Percentiles rank a stretch among this genome's conserved stretches.
phyloP scores from a whole-genome alignment of 1,140 invertebrate genomes.

The Apis laboriosa region DNA sequence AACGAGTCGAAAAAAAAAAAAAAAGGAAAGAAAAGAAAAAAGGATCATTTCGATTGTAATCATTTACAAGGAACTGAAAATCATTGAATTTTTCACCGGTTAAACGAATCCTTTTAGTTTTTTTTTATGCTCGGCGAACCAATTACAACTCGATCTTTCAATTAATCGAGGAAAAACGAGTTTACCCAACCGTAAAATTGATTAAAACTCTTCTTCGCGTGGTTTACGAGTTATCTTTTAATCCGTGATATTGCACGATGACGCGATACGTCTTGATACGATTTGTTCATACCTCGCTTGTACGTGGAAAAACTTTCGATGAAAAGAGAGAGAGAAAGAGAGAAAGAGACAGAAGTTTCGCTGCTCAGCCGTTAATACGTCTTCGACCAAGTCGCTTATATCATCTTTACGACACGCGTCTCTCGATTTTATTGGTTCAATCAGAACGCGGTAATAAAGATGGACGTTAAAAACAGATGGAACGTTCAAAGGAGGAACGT shows the following conservation, averaged over 20 bases:
- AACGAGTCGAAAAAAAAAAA: too few relatives aligned
- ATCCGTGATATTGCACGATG: neutral
- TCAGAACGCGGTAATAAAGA: conserved; percentile 13
- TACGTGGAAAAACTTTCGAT: neutral
- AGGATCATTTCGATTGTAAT: too few relatives aligned
- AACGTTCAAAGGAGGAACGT: neutral
- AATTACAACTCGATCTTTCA: neutral
- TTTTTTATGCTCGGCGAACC: too few relatives aligned
- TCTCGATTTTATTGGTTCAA: conserved; percentile 34
- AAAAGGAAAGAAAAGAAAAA: too few relatives aligned
- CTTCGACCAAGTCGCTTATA: neutral
- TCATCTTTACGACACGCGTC: conserved; percentile 17
- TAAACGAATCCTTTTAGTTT: neutral
- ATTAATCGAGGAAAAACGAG: neutral
- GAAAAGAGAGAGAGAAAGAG: neutral
- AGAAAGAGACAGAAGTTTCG: neutral
- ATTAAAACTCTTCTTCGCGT: neutral
- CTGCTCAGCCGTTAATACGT: neutral
- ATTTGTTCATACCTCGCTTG: neutral
- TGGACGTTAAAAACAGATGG: neutral
- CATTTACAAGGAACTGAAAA: too few relatives aligned
- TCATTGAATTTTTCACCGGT: neutral
- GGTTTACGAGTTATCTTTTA: neutral
- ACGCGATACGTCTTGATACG: neutral
- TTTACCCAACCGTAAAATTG: neutral